phyloP scores from a whole-genome alignment of 2,113 vertebrate species.

The Prunella himalayana region DNA sequence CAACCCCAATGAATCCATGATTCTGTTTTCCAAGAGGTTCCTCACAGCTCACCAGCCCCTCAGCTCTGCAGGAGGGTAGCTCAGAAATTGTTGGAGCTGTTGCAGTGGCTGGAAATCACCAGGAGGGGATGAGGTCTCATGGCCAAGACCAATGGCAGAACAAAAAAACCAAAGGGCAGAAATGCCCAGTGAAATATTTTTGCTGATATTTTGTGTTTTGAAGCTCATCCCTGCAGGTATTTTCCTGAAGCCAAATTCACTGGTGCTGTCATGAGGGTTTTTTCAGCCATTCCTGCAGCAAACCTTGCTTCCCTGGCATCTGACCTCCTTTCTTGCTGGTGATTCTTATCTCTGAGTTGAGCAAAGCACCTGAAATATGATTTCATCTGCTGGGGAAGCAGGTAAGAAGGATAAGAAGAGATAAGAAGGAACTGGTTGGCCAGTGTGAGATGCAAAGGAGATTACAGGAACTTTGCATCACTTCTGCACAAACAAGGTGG shows the following conservation, averaged over 20 bases:
- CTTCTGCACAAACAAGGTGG: neutral
- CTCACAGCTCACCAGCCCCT: neutral
- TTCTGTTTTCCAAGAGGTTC: neutral
- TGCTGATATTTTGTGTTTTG: neutral
- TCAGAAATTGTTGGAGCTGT: neutral
- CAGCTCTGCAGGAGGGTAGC: neutral
- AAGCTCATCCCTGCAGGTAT: neutral
- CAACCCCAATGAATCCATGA: neutral
- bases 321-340: neutral
- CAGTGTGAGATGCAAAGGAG: neutral
- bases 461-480: neutral
- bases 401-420: neutral
- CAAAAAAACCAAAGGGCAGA: neutral
- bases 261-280: fast-evolving
- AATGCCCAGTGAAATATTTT: neutral
- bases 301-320: neutral
- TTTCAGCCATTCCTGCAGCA: neutral
- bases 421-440: neutral
- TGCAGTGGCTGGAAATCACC: neutral
- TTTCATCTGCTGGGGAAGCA: neutral
- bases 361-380: neutral
- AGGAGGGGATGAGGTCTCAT: neutral
- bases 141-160: neutral
- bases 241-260: neutral
- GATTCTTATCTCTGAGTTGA: neutral